Conservation (phyloP, 1,140 invertebrate genomes). For the Hirudo medicinalis region DNA sequence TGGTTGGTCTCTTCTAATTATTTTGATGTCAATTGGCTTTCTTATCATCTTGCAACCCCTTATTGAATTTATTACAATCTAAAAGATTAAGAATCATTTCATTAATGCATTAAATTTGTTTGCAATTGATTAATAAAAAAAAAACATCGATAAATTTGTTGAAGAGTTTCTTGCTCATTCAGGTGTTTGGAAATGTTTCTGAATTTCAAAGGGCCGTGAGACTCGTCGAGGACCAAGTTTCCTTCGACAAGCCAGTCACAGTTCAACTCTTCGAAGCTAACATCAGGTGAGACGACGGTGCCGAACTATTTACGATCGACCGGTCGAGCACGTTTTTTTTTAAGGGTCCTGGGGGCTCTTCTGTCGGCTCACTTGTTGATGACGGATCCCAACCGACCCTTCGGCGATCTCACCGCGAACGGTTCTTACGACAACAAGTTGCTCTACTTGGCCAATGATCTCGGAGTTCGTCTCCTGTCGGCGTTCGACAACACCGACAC, state of each 20-base stretch:
- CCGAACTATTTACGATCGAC: neutral
- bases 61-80: neutral
- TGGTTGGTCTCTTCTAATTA: slow-evolving; percentile 32
- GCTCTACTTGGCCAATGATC: slow-evolving; percentile 50
- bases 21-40: too few species aligned
- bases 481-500: slow-evolving; percentile 48
- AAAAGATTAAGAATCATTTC: neutral
- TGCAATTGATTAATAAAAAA: neutral
- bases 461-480: slow-evolving; percentile 48
- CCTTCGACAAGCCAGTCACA: slow-evolving; percentile 52
- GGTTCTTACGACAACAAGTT: slow-evolving; percentile 51
- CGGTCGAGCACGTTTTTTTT: neutral
- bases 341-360: slow-evolving; percentile 51
- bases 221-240: slow-evolving; percentile 49
- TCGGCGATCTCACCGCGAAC: slow-evolving; percentile 47
- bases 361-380: slow-evolving; percentile 58
- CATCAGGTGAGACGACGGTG: slow-evolving; percentile 45
- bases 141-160: neutral
- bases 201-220: slow-evolving; percentile 53
- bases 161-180: neutral
- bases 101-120: neutral
- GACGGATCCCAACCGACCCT: slow-evolving; percentile 46
- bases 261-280: slow-evolving; percentile 60
- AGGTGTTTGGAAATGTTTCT: slow-evolving; percentile 45
- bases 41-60: too few species aligned